phyloP scores from a whole-genome alignment of 2,888 invertebrate genomes.

The Nemoura dubitans region DNA sequence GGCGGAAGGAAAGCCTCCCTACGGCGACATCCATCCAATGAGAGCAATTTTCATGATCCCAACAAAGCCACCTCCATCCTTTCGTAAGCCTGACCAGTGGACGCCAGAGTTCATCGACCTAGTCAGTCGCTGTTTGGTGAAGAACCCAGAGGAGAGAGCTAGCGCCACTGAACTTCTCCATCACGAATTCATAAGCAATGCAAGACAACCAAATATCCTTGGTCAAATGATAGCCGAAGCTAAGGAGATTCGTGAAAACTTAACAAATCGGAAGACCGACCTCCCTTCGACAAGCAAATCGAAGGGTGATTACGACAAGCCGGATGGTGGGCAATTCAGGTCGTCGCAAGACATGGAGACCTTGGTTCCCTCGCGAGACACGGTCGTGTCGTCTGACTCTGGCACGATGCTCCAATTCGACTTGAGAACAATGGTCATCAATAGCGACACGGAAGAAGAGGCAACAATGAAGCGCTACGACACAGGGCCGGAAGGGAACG shows the following conservation, averaged over 20 bases:
- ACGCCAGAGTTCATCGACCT: conserved; percentile 97
- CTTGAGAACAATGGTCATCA: conserved; percentile 96
- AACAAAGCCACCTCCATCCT: conserved; percentile 98
- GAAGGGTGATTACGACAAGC: conserved; percentile 65
- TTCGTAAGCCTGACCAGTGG: conserved; percentile 97
- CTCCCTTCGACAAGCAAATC: conserved; percentile 54
- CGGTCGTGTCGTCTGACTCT: conserved; percentile 60
- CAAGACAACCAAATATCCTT: conserved; percentile 86
- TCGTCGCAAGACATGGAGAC: conserved; percentile 73
- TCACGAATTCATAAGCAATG: conserved; percentile 91
- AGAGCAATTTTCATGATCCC: conserved; percentile 99
- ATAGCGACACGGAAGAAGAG: conserved; percentile 82
- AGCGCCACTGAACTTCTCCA: conserved; percentile 87
- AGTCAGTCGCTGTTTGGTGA: conserved; percentile 89
- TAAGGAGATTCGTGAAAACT: conserved; percentile 88
- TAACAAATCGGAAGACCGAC: conserved; percentile 70
- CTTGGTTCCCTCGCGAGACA: conserved; percentile 68
- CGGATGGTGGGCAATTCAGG: conserved; percentile 76
- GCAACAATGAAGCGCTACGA: conserved; percentile 94
- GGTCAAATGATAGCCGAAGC: conserved; percentile 94
- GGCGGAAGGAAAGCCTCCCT: conserved; percentile 98
- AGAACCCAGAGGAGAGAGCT: conserved; percentile 94
- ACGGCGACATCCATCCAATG: conserved; percentile 96
- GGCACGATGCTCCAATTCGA: conserved; percentile 72
- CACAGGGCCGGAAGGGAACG: conserved; percentile 84